Conservation (phyloP, 2,113 vertebrate species). For the Mastomys coucha region DNA sequence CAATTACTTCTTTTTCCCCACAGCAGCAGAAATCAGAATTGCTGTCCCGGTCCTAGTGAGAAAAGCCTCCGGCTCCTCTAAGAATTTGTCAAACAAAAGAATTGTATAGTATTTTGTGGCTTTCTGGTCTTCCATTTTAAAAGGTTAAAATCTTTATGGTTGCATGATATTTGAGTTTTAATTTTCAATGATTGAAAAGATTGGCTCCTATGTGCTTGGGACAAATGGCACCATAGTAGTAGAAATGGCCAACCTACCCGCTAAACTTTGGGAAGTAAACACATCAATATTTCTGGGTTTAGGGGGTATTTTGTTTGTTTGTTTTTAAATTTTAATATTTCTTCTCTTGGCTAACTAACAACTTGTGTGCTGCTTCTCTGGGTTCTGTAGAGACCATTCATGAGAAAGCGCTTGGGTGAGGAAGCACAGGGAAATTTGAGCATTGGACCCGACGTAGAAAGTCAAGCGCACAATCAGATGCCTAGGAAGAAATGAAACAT, state of each 20-base stretch:
- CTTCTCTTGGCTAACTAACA: neutral
- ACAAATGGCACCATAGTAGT: neutral
- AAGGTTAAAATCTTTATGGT: neutral
- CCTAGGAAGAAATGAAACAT: neutral
- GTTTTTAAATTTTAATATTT: neutral
- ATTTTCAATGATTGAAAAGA: neutral
- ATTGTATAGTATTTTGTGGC: neutral
- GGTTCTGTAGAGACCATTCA: neutral
- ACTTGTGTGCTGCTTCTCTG: neutral
- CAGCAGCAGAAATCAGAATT: neutral
- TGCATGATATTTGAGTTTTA: neutral
- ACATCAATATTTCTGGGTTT: neutral
- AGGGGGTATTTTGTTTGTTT: no score
- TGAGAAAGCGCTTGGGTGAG: neutral
- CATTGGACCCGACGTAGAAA: neutral
- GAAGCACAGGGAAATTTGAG: neutral
- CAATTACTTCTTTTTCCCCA: neutral
- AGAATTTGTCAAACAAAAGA: neutral
- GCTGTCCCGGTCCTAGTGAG: neutral
- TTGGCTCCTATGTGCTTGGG: neutral
- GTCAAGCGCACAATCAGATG: neutral
- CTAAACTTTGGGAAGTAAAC: neutral
- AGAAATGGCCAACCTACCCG: neutral
- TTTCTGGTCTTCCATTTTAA: conserved; percentile 4
- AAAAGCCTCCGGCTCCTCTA: neutral